Evolutionary conservation across 2,888 invertebrate genomes (phyloP).

Genomic region (Prosapia bicincta): DNA sequence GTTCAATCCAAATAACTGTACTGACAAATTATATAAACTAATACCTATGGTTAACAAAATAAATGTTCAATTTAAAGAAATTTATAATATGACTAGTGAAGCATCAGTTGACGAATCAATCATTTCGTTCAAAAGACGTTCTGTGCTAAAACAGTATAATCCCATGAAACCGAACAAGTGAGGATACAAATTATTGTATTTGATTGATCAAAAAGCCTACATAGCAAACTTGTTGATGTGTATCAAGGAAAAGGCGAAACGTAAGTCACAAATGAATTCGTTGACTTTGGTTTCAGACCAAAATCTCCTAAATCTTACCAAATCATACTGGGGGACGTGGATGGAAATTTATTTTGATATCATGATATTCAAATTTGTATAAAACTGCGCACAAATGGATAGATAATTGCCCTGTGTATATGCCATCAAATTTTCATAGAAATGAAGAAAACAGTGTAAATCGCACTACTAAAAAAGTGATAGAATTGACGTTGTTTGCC

Average conservation of each 20-base stretch:
- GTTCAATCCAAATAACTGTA: not conserved
- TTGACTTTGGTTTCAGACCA: not conserved
- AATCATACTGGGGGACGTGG: not conserved
- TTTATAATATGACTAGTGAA: conserved; percentile 3
- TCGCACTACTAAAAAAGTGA: not conserved
- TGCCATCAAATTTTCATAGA: conserved; percentile 11
- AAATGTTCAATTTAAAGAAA: conserved; percentile 2
- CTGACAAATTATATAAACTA: conserved; percentile 7
- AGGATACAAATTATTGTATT: conserved; percentile 10
- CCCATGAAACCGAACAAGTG: conserved; percentile 7
- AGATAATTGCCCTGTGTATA: conserved; percentile 1
- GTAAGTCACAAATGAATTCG: not conserved
- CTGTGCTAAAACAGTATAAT: conserved; percentile 6
- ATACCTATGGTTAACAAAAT: not conserved
- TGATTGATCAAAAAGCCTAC: conserved; percentile 3
- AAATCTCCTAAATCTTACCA: conserved; percentile 7
- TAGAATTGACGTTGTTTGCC: not conserved
- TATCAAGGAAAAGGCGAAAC: conserved; percentile 9
- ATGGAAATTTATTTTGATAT: conserved; percentile 1
- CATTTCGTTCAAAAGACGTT: conserved; percentile 6
- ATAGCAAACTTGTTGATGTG: not conserved
- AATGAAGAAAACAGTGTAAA: conserved; percentile 6
- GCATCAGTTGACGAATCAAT: conserved; percentile 5
- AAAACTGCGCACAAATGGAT: not conserved
- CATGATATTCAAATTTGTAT: not conserved